Percentiles rank a stretch among this genome's conserved stretches.
These are phyloP conservation scores for Leptatherina wallacei DNA, from an alignment of 2,797 vertebrate species.

Conservation along the genomic window DNA sequence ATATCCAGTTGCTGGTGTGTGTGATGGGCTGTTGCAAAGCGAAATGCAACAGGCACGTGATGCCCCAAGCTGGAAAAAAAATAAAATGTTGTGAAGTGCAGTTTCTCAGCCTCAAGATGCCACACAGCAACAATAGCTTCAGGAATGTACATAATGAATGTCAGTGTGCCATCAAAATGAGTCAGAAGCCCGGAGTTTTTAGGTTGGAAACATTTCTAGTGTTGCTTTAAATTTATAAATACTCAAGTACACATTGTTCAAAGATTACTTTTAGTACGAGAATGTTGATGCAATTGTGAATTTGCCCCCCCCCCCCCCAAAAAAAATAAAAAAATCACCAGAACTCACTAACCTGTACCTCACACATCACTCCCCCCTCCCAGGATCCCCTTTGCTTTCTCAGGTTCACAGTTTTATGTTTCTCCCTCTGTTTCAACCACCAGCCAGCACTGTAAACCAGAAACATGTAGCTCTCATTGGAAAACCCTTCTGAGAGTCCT, in stretches of 20 bases:
- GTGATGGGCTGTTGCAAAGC: not conserved
- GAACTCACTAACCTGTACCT: not conserved
- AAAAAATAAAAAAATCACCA: not conserved
- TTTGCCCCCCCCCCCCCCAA: too few species aligned
- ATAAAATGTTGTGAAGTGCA: too few species aligned
- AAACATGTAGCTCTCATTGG: constrained; percentile 23
- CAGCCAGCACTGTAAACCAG: constrained; percentile 11
- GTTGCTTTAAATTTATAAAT: not conserved
- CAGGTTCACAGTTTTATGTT: constrained; percentile 4
- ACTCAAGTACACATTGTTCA: not conserved
- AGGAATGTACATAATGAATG: not conserved
- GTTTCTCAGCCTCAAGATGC: not conserved
- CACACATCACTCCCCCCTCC: not conserved
- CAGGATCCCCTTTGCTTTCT: not conserved
- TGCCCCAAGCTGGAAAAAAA: not conserved
- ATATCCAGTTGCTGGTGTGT: not conserved
- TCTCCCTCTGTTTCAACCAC: not conserved
- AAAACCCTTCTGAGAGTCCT: constrained; percentile 42
- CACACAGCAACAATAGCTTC: not conserved
- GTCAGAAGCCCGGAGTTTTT: not conserved
- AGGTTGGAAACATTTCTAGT: not conserved
- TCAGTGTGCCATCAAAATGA: not conserved
- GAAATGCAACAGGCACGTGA: not conserved
- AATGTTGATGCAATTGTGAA: not conserved
- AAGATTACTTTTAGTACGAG: not conserved